Conservation (phyloP, 2,888 invertebrate species). For the Caenorhabditis sinica region DNA sequence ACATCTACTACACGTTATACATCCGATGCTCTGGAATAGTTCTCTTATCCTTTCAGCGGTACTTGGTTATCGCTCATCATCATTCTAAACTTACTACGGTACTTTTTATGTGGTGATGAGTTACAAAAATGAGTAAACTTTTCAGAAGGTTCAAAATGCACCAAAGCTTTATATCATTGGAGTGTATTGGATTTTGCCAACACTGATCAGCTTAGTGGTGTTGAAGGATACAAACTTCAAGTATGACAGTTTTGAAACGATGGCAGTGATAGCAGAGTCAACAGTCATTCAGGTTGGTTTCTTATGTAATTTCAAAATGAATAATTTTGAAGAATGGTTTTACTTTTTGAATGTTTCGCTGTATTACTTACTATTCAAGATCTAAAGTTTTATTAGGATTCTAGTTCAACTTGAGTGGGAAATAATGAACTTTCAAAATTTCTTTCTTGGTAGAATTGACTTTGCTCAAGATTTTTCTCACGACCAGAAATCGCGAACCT, state of each 20-base stretch:
- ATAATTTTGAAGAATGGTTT: too few relatives aligned
- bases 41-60: conserved; percentile 48
- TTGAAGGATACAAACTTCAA: conserved; percentile 44
- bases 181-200: conserved; percentile 50
- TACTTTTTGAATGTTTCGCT: too few relatives aligned
- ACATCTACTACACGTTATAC: conserved; percentile 50
- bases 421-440: too few relatives aligned
- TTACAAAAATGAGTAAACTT: not conserved
- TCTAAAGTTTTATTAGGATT: too few relatives aligned
- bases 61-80: conserved; percentile 22
- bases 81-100: conserved; percentile 15
- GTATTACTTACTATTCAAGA: too few relatives aligned
- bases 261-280: conserved; percentile 44
- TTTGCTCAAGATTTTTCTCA: not conserved
- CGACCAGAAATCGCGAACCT: too few relatives aligned
- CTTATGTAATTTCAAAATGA: too few relatives aligned
- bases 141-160: conserved; percentile 49
- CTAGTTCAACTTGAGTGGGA: too few relatives aligned
- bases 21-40: conserved; percentile 56
- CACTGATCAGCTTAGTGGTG: conserved; percentile 42
- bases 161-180: conserved; percentile 22
- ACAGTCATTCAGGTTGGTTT: conserved; percentile 48
- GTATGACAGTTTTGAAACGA: conserved; percentile 35
- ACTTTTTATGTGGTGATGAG: too few relatives aligned
- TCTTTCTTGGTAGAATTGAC: too few relatives aligned